These are phyloP conservation scores for Dromas ardeola DNA, from an alignment of 2,113 vertebrate genomes.

Conservation along the genomic window DNA sequence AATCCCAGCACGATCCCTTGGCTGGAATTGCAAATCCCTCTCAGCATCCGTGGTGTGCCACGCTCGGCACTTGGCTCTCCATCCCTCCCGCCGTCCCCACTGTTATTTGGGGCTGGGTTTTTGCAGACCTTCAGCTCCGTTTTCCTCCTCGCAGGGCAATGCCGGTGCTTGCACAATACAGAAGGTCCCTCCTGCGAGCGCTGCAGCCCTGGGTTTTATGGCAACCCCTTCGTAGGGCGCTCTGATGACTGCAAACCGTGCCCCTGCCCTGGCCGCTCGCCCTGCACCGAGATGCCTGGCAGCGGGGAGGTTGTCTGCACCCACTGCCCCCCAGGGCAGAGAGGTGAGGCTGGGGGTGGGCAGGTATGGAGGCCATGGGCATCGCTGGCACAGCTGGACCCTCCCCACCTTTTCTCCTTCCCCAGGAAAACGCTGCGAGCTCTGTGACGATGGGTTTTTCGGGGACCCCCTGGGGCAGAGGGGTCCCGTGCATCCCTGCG, in stretches of 20 bases:
- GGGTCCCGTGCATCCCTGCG: constrained; percentile 74
- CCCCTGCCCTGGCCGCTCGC: constrained; percentile 82
- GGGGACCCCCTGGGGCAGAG: constrained; percentile 87
- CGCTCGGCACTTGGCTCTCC: not conserved
- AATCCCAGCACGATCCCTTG: not conserved
- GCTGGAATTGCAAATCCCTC: not conserved
- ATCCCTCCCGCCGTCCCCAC: accelerated
- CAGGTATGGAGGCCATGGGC: accelerated
- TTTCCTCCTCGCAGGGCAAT: constrained; percentile 76
- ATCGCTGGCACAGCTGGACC: accelerated
- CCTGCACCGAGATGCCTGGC: constrained; percentile 77
- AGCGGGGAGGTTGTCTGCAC: constrained; percentile 87
- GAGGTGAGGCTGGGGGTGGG: constrained; percentile 77
- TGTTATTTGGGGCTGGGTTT: not conserved
- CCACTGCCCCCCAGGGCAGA: constrained; percentile 85
- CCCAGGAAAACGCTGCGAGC: constrained; percentile 87
- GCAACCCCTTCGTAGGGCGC: constrained; percentile 81
- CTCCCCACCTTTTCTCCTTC: not conserved
- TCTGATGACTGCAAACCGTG: constrained; percentile 83
- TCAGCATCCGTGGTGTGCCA: accelerated
- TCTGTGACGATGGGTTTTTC: constrained; percentile 89
- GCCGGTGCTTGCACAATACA: constrained; percentile 85
- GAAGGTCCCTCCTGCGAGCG: constrained; percentile 85
- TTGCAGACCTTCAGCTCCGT: not conserved
- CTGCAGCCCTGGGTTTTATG: constrained; percentile 87